Percentiles rank a stretch among this genome's conserved stretches.
These are phyloP conservation scores for Synanthedon formicaeformis DNA, from an alignment of 2,888 invertebrate genomes.

Conservation along the genomic window DNA sequence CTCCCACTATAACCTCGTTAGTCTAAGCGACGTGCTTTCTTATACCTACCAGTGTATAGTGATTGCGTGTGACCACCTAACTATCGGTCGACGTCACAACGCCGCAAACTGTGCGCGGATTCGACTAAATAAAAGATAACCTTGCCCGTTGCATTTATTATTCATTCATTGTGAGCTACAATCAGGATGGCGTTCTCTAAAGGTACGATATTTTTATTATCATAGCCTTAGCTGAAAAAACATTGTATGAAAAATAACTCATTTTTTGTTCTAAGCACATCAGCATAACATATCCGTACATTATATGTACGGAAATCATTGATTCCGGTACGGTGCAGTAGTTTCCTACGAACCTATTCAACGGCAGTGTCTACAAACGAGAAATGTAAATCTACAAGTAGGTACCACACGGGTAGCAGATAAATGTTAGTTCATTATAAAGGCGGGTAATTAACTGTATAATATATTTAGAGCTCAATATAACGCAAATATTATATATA, in stretches of 20 bases:
- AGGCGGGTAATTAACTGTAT: too few species aligned
- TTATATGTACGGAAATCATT: not conserved
- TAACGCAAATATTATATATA: too few species aligned
- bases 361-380: too few species aligned
- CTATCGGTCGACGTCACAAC: constrained; percentile 22
- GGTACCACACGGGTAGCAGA: too few species aligned
- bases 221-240: not conserved
- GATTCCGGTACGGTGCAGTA: not conserved
- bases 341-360: too few species aligned
- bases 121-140: constrained; percentile 36
- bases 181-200: constrained; percentile 61
- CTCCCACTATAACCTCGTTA: constrained; percentile 53
- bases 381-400: too few species aligned
- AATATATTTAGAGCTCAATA: too few species aligned
- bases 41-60: constrained; percentile 27
- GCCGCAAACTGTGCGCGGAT: constrained; percentile 20
- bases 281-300: not conserved
- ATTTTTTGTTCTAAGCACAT: too few species aligned
- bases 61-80: constrained; percentile 15
- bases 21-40: constrained; percentile 47
- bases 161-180: constrained; percentile 56
- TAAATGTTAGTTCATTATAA: too few species aligned
- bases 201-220: constrained; percentile 33
- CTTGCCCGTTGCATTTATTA: constrained; percentile 60
- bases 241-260: too few species aligned